Conservation (phyloP, 2,797 vertebrate species). For the Erpetoichthys calabaricus region DNA sequence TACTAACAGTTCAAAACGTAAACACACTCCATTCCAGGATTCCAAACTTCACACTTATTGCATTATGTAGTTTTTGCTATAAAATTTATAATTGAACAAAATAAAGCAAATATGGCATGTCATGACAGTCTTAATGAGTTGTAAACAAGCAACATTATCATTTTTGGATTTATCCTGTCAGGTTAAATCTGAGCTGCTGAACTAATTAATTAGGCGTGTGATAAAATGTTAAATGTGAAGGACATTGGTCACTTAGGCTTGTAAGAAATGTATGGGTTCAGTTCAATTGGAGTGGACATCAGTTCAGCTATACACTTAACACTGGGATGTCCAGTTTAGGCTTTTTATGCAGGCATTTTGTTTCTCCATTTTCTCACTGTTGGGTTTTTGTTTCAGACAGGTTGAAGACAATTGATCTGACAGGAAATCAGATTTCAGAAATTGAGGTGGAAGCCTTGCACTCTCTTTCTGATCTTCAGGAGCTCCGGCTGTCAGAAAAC, state of each 20-base stretch:
- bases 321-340: accelerated
- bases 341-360: accelerated
- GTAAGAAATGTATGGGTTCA: neutral
- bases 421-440: slow-evolving; percentile 48
- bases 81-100: too few relatives aligned
- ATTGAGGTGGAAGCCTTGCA: slow-evolving; percentile 41
- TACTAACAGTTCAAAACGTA: too few relatives aligned
- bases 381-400: slow-evolving; percentile 36
- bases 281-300: neutral
- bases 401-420: slow-evolving; percentile 57
- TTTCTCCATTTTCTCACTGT: accelerated
- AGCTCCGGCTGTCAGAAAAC: slow-evolving; percentile 56
- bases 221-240: too few relatives aligned
- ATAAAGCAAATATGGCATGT: too few relatives aligned
- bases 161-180: too few relatives aligned
- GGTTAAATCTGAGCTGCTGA: too few relatives aligned
- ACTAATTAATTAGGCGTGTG: too few relatives aligned
- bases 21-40: too few relatives aligned
- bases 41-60: too few relatives aligned
- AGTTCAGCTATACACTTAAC: neutral
- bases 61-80: too few relatives aligned
- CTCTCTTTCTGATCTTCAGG: slow-evolving; percentile 43
- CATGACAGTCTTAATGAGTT: too few relatives aligned
- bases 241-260: neutral
- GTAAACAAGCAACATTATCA: too few relatives aligned